A percentile compares a stretch with the other conserved stretches of the same genome.
phyloP scores from a whole-genome alignment of 2,888 invertebrate genomes.

The Lypha dubia region DNA sequence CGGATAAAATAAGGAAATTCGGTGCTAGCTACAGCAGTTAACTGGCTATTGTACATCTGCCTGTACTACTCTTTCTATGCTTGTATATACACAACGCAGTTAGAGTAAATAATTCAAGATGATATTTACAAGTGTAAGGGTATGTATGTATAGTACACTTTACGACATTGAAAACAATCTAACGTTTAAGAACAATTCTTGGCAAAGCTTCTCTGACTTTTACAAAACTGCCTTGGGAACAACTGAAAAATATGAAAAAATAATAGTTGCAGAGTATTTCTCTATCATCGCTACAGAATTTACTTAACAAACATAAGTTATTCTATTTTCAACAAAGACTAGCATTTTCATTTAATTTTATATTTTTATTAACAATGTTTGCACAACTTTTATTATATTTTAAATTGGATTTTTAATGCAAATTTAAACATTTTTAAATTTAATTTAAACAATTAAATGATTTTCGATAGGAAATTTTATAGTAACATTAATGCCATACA shows the following conservation, averaged over 20 bases:
- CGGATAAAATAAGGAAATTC: background rate
- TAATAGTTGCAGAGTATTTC: background rate
- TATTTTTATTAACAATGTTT: background rate
- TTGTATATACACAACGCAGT: background rate
- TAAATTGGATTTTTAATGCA: background rate
- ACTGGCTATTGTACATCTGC: background rate
- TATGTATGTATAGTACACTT: background rate
- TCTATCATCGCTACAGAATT: background rate
- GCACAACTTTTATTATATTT: background rate
- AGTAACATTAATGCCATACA: background rate
- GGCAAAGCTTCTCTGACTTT: background rate
- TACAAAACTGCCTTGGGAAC: background rate
- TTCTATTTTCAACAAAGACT: background rate
- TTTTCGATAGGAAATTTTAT: background rate
- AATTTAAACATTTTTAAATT: background rate
- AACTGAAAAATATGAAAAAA: background rate
- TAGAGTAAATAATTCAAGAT: background rate
- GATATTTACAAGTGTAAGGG: background rate
- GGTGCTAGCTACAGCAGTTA: background rate
- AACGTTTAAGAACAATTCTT: background rate
- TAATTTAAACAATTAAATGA: background rate
- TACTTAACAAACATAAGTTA: conserved; percentile 1
- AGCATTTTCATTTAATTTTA: background rate
- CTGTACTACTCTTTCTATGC: background rate
- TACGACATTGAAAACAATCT: background rate